Conservation (phyloP, 2,113 vertebrate species). For the Melanerpes formicivorus region DNA sequence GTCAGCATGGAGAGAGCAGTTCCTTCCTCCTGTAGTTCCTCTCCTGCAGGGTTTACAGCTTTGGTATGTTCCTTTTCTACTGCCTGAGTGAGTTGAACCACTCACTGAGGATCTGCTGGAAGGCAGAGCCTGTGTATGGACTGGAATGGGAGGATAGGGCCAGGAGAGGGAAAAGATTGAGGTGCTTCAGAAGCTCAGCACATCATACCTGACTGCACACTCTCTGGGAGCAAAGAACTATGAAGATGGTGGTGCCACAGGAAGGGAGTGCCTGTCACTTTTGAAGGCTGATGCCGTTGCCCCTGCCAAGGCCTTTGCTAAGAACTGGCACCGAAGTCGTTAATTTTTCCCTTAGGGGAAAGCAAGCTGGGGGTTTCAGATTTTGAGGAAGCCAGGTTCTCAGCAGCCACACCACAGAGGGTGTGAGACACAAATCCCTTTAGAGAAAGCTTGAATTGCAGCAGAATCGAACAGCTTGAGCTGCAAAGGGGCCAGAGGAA, state of each 20-base stretch:
- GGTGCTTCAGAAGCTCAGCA: neutral
- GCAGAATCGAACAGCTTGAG: conserved; percentile 16
- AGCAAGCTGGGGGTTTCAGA: neutral
- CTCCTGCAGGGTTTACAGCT: neutral
- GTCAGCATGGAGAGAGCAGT: neutral
- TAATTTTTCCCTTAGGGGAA: neutral
- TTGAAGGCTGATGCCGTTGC: neutral
- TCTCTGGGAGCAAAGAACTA: neutral
- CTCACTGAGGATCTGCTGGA: rapidly evolving
- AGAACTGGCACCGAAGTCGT: conserved; percentile 5
- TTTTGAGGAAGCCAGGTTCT: conserved; percentile 1
- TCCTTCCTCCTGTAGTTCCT: neutral
- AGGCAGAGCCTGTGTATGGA: neutral
- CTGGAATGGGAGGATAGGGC: neutral
- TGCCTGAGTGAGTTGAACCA: neutral
- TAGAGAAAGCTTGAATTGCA: neutral
- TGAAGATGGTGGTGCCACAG: rapidly evolving
- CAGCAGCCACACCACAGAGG: neutral
- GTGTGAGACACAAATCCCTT: conserved; percentile 10
- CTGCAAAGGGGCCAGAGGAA: conserved; percentile 13
- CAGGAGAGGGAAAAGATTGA: neutral
- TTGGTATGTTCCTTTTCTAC: neutral
- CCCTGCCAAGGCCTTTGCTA: neutral
- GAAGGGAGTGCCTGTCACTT: neutral
- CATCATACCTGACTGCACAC: neutral